Base-by-base conservation (phyloP, 2,888 invertebrate genomes). In the Hemithea aestivaria region DNA sequence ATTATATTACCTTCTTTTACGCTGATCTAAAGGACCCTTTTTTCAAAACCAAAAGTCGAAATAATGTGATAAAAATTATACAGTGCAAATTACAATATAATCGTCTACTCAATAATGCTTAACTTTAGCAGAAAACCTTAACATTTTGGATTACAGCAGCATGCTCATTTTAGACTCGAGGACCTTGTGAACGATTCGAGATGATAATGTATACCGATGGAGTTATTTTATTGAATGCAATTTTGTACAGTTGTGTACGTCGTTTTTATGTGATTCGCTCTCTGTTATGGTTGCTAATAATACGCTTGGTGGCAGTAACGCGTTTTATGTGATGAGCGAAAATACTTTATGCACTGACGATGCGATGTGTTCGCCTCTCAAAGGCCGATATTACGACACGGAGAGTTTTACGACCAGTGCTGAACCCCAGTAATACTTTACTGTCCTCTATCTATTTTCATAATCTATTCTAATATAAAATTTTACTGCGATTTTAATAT, bases 241-340 rank as follows among this genome's bases (percentile, higher is more conserved):
- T 66, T 55, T 53, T 48, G 58, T 65, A 61, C 50, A 40, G 58
- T 54, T 57, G 51, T 53, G 53, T 51, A 27, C 36, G 53, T 52
- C 45, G 40, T 56, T 59, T 59, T 57, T 58, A 60, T 60, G 56
- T 58, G 51, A 58, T 56, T 55, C 53, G 52, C 56, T 62, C 58
- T 59, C 51, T 51, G 58, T 66, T 64, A 66, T 56, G 62, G 57
- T 58, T 60, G 66, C 59, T 68, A 67, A 64, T 67, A 56, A 63
- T 57, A 66, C 44, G 51, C 48, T 55, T 53, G 42, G 54, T 32
- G 45, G 45, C 45, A 54, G 54, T 59, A 54, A 57, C 43, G 53
- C 48, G 48, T 45, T 64, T 58, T 58, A 58, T 61, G 42, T 60
- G 55, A 60, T 58, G 51, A 62, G 56, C 53, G 53, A 61, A 59